Evolutionary conservation across 2,797 vertebrate genomes (phyloP).

Genomic region (Pelochelys cantorii): DNA sequence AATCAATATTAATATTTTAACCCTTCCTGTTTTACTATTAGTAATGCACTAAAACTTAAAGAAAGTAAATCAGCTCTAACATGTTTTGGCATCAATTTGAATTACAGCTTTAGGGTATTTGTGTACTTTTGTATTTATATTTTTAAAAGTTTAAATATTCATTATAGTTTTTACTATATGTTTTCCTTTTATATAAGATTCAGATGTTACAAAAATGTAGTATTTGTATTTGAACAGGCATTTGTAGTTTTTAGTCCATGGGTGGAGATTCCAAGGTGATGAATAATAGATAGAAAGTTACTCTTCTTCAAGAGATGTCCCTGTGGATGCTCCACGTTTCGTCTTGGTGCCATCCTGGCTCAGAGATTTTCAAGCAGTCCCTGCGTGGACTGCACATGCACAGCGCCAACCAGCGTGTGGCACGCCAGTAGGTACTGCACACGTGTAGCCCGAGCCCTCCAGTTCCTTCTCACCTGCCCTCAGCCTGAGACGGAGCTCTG

Average conservation of each 20-base stretch:
- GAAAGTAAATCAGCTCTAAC: not conserved
- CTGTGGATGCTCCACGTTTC: no score
- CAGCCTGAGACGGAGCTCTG: no score
- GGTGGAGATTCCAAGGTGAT: not conserved
- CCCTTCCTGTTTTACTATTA: not conserved
- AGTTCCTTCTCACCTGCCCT: no score
- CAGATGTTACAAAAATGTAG: not conserved
- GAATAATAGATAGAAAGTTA: not conserved
- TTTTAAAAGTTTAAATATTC: not conserved
- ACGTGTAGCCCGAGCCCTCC: no score
- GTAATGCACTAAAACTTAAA: not conserved
- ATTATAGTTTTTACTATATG: not conserved
- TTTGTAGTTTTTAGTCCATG: not conserved
- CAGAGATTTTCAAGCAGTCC: no score
- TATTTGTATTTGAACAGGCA: not conserved
- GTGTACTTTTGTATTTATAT: not conserved
- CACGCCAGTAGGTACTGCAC: no score
- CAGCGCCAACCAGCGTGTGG: no score
- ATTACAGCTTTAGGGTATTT: not conserved
- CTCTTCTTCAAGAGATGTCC: no score
- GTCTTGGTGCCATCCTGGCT: no score
- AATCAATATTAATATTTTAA: not conserved
- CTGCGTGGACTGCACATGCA: no score
- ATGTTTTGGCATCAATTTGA: not conserved
- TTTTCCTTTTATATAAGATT: slow-evolving; percentile 12